Conservation (phyloP, 2,888 invertebrate genomes). For the Ennomos fuscantarius region DNA sequence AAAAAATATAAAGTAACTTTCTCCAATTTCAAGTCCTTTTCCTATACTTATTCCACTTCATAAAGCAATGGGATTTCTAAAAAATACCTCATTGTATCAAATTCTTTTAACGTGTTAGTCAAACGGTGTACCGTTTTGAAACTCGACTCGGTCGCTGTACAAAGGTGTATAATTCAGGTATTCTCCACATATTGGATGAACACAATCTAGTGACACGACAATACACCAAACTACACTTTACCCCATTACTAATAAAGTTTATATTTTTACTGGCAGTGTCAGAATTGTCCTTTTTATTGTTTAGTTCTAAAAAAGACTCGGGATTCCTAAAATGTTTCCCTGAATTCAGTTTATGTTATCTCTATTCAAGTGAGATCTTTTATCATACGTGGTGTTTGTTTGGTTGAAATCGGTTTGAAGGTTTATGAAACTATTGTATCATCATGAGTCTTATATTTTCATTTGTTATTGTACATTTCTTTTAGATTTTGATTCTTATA, state of each 20-base stretch:
- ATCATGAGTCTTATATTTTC: background rate
- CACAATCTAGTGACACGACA: constrained; percentile 17
- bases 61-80: too few species aligned
- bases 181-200: constrained; percentile 33
- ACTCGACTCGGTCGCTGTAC: constrained; percentile 31
- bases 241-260: constrained; percentile 10
- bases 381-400: constrained; percentile 18
- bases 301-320: constrained; percentile 27
- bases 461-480: too few species aligned
- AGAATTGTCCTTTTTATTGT: constrained; percentile 28
- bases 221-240: constrained; percentile 24
- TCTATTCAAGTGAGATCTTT: constrained; percentile 27
- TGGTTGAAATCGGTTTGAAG: constrained; percentile 24
- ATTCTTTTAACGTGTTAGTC: constrained; percentile 38
- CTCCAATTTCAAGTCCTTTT: too few species aligned
- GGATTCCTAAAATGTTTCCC: constrained; percentile 28
- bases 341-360: constrained; percentile 32
- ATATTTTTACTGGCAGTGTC: constrained; percentile 12
- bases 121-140: constrained; percentile 35
- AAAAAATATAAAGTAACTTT: too few species aligned
- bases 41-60: too few species aligned
- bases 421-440: constrained; percentile 16
- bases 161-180: constrained; percentile 45
- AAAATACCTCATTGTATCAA: background rate
- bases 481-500: too few species aligned